A percentile compares a stretch with the other conserved stretches of the same genome.
Evolutionary conservation across 2,888 invertebrate species (phyloP).

Genomic region (Leptothorax acervorum): DNA sequence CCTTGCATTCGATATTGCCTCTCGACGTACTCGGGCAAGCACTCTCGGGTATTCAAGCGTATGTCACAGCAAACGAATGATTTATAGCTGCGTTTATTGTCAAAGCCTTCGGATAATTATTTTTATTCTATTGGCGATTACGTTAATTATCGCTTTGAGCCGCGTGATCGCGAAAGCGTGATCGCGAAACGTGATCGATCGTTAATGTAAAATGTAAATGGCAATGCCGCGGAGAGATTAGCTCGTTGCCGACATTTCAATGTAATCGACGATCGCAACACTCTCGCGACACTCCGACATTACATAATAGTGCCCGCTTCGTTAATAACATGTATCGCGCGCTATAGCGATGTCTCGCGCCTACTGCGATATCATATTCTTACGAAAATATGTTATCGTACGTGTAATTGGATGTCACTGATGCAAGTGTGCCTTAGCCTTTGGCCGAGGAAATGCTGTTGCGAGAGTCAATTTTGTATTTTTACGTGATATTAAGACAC

Average conservation of each 20-base stretch:
- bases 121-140: slow-evolving; percentile 21
- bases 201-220: slow-evolving; percentile 31
- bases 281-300: slow-evolving; percentile 7
- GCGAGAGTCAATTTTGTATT: neutral
- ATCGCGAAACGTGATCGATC: slow-evolving; percentile 20
- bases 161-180: neutral
- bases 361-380: slow-evolving; percentile 15
- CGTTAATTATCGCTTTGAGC: slow-evolving; percentile 16
- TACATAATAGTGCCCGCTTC: slow-evolving; percentile 18
- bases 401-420: slow-evolving; percentile 13
- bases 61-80: slow-evolving; percentile 4
- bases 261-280: neutral
- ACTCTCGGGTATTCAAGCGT: neutral
- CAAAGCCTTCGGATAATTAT: slow-evolving; percentile 44
- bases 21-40: neutral
- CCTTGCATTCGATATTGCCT: slow-evolving; percentile 30
- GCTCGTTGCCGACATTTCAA: slow-evolving; percentile 23
- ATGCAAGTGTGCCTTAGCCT: slow-evolving; percentile 10
- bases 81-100: slow-evolving; percentile 34
- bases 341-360: neutral
- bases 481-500: neutral
- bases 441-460: neutral
- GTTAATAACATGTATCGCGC: slow-evolving; percentile 4
- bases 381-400: slow-evolving; percentile 32
- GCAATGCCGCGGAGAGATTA: slow-evolving; percentile 12